Percentiles rank a stretch among this genome's conserved stretches.
Conservation (phyloP, 2,113 vertebrate genomes). For the Malurus melanocephalus region DNA sequence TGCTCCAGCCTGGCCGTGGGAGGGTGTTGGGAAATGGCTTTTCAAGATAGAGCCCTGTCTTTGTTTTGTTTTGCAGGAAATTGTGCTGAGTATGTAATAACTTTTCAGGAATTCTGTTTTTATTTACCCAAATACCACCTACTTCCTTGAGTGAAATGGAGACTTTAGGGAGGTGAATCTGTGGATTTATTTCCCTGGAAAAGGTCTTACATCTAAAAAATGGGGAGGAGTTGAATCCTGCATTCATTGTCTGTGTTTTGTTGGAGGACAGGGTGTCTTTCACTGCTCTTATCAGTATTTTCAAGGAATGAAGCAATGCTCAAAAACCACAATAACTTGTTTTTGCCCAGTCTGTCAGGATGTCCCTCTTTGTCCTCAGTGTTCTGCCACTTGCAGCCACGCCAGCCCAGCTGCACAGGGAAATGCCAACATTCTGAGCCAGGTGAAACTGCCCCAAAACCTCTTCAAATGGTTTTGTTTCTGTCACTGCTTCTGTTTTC, state of each 20-base stretch:
- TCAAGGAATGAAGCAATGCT: not conserved
- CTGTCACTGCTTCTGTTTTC: not conserved
- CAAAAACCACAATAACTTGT: not conserved
- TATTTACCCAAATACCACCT: not conserved
- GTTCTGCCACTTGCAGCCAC: not conserved
- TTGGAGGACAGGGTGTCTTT: not conserved
- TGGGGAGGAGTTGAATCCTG: not conserved
- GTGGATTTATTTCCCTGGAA: not conserved
- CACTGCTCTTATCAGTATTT: not conserved
- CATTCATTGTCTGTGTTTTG: not conserved
- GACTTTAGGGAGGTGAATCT: not conserved
- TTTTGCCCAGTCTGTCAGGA: not conserved
- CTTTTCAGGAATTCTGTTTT: slow-evolving; percentile 22
- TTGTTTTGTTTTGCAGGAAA: slow-evolving; percentile 13
- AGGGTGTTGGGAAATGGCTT: not conserved
- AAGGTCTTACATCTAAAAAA: not conserved
- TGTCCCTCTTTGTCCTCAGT: not conserved
- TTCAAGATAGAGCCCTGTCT: not conserved
- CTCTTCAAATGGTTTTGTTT: not conserved
- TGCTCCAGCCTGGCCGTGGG: not conserved
- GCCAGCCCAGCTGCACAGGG: not conserved
- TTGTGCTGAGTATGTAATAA: not conserved
- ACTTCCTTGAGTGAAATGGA: not conserved
- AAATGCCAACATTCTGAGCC: rapidly evolving
- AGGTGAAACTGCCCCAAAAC: not conserved